Percentiles rank a stretch among this genome's conserved stretches.
These are phyloP conservation scores for Tortrix viridana DNA, from an alignment of 2,888 invertebrate species.

Conservation along the genomic window DNA sequence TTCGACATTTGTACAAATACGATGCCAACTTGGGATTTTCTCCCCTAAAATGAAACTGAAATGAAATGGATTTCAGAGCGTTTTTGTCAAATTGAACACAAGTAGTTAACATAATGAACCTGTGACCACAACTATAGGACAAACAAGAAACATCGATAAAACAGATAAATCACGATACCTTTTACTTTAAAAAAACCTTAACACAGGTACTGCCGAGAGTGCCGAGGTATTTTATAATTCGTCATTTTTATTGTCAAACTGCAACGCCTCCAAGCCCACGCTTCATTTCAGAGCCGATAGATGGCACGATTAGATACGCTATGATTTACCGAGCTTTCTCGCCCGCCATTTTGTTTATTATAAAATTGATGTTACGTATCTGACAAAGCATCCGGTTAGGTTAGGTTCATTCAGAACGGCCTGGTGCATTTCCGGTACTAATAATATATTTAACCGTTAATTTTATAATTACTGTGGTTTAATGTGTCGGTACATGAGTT, in stretches of 20 bases:
- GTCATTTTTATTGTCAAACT: conserved; percentile 21
- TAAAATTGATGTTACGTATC: conserved; percentile 4
- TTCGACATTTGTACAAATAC: no score
- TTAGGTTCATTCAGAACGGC: neutral
- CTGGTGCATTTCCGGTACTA: neutral
- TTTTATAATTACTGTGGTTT: neutral
- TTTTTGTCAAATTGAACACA: no score
- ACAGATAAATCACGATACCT: no score
- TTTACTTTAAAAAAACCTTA: no score
- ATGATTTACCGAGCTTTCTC: conserved; percentile 36
- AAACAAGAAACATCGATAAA: no score
- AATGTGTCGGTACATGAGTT: no score
- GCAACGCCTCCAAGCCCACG: conserved; percentile 33
- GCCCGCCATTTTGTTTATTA: conserved; percentile 18
- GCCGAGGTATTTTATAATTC: neutral
- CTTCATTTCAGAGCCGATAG: conserved; percentile 28
- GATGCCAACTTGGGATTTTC: no score
- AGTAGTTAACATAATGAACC: no score
- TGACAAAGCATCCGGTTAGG: conserved; percentile 8
- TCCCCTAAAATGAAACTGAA: no score
- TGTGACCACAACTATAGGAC: no score
- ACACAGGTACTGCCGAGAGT: neutral
- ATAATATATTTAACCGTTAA: neutral
- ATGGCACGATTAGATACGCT: conserved; percentile 36
- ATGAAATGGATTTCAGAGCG: no score